Evolutionary conservation across 2,888 invertebrate genomes (phyloP).

Genomic region (Trissonchulus latispiculum): DNA sequence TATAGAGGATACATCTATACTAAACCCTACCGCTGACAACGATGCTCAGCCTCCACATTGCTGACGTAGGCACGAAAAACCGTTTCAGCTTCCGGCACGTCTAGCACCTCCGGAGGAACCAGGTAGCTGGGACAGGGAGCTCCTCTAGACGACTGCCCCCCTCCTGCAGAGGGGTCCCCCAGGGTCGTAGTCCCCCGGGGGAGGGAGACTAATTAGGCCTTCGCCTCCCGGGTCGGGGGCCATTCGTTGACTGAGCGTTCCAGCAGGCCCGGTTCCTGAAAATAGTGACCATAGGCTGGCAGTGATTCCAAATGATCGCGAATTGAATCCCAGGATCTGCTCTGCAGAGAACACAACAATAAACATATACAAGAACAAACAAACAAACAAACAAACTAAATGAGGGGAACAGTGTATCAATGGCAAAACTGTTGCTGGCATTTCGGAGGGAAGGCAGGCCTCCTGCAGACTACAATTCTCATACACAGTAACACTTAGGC

Average conservation of each 20-base stretch:
- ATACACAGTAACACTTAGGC: too few species aligned
- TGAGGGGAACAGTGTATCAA: too few species aligned
- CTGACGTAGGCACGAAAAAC: conserved; percentile 83
- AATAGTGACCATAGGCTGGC: conserved; percentile 84
- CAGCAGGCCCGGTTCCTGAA: conserved; percentile 46
- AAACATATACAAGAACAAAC: too few species aligned
- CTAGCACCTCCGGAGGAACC: conserved; percentile 82
- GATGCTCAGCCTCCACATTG: conserved; percentile 78
- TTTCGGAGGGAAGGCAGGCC: too few species aligned
- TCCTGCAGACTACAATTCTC: too few species aligned
- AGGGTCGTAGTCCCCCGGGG: conserved; percentile 63
- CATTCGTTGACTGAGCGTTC: conserved; percentile 54
- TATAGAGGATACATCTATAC: too few species aligned
- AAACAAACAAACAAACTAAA: too few species aligned
- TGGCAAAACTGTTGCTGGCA: too few species aligned
- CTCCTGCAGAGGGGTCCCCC: too few species aligned
- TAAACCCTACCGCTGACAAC: too few species aligned
- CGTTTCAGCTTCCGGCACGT: conserved; percentile 78
- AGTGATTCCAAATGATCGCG: conserved; percentile 74
- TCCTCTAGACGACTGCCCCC: conserved; percentile 44
- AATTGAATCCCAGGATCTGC: conserved; percentile 79
- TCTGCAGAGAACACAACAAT: too few species aligned
- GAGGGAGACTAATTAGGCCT: not conserved
- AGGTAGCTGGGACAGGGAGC: conserved; percentile 60
- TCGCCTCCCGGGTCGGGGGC: conserved; percentile 28